Evolutionary conservation across 1,140 invertebrate genomes (phyloP), one percentile per base, ranked within the genome.

Genomic region (Cepaea nemoralis): DNA sequence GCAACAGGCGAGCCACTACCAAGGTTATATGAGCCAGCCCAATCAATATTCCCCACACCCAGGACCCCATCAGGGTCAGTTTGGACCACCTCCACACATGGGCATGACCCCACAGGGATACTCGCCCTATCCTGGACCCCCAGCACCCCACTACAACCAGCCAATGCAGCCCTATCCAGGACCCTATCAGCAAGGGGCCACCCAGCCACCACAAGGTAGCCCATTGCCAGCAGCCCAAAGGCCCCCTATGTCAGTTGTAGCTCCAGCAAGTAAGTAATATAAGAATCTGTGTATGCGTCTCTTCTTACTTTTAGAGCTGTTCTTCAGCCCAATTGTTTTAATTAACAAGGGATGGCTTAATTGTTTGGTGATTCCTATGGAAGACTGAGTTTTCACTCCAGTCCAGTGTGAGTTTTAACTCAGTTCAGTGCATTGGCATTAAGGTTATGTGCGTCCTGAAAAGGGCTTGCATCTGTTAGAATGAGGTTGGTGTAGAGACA

Each of bases 11-110:
- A n/a, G n/a, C 14, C 37, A 75, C 55, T 40, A 27, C 24, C 27
- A 63, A 66, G 31, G 31, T 33, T 79, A 77, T 42, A 77, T 77
- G 75, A 40, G 48, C 67, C 66, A 80, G n/a, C 78, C 55, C 3
- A 40, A 74, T 19, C 59, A 42, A 27, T 42, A 75, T 48, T 69
- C 67, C 16, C 76, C 37, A 35, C 45, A 42, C 22, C 12, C 75
- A 40, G 35, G 75, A 40, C 24, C 81, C 75, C 27, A n/a, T 37
- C 39, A 24, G 55, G 48, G 55, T 35, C 73, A 63, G 55, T 77
- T 35, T 70, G 69, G 69, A 12, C n/a, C n/a, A n/a, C 69, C 69
- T 37, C 48, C 75, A 45, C 16, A n/a, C 22, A 50, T 50, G 45
- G 73, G 10, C 24, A 35, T 27, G 55, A 59, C 39, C 35, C 69